These are phyloP conservation scores for Pluvianellus socialis DNA, from an alignment of 2,113 vertebrate species.

Conservation along the genomic window DNA sequence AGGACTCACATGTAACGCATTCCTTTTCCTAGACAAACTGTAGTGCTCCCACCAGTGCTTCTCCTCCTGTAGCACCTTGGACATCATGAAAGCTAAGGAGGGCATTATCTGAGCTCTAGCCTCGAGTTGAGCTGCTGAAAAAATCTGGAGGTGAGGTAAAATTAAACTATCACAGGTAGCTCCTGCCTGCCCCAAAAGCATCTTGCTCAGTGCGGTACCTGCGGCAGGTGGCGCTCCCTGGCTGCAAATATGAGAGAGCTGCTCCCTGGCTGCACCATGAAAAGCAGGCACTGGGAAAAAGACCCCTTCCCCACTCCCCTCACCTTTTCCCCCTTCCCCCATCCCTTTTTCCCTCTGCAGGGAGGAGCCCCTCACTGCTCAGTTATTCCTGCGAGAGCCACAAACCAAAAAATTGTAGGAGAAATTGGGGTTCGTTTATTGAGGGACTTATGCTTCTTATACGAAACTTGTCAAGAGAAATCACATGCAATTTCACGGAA, in stretches of 20 bases:
- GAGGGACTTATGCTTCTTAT: not conserved
- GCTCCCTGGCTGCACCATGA: accelerated
- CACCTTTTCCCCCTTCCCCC: not conserved
- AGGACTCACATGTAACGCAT: accelerated
- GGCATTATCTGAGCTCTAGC: not conserved
- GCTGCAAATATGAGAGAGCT: accelerated
- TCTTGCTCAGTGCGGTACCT: accelerated
- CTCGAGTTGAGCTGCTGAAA: not conserved
- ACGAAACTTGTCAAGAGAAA: not conserved
- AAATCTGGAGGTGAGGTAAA: not conserved
- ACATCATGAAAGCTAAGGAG: not conserved
- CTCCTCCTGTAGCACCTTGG: not conserved
- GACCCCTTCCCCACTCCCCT: not conserved
- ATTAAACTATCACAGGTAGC: not conserved
- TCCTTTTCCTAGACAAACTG: not conserved
- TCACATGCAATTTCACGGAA: not conserved
- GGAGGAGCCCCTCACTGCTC: not conserved
- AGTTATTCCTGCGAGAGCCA: not conserved
- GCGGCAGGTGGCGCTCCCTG: not conserved
- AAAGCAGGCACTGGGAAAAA: accelerated
- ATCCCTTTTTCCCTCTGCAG: not conserved
- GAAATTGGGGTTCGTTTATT: accelerated
- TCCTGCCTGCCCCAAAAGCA: not conserved
- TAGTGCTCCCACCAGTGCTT: not conserved
- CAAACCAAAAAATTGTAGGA: not conserved